Base-by-base conservation (phyloP, 2,113 vertebrate genomes). In the Ondatra zibethicus region DNA sequence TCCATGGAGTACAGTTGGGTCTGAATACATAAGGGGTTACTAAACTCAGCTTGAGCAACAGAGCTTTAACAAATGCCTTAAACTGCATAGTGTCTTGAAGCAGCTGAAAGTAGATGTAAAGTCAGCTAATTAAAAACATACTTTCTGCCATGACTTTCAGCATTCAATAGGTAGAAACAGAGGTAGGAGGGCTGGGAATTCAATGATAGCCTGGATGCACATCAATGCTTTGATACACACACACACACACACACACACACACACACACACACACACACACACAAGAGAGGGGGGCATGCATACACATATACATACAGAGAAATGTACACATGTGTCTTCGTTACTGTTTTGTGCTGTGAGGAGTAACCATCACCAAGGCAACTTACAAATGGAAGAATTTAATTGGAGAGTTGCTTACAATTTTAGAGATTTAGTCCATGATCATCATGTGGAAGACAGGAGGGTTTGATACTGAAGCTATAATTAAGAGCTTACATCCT, bases 21-120 rank as follows among this genome's bases (percentile, higher is more conserved):
- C n/a, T 95, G 76, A 96, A 95, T 84, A 93, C 29, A 9, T 45
- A 93, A 76, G 42, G 42, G 50, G 55, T 93, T n/a, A 50, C 39
- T 23, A 77, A 33, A 52, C 42, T 82, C 61, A 76, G 31, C 19
- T 86, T 73, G 88, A 55, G 9, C 50, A 27, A 45, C 76, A 33
- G 36, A 92, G 52, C 81, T 31, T 77, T 75, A 70, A 82, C 50
- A 66, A 72, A 36, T 25, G 68, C 29, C 55, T 16, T 4, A 16
- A 93, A 50, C 19, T 58, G 73, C 9, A 5, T 66, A 84, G 93
- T 73, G 9, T 87, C 33, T 95, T 61, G 88, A 72, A 90, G 58
- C 1, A 76, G 72, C 47, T 76, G 72, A 39, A 6, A 39, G 72
- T 10, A 82, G n/a, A 65, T 77, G 27, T 45, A 61, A 75, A 47